These are phyloP conservation scores for Taurulus bubalis DNA, from an alignment of 2,113 vertebrate species.

Conservation along the genomic window DNA sequence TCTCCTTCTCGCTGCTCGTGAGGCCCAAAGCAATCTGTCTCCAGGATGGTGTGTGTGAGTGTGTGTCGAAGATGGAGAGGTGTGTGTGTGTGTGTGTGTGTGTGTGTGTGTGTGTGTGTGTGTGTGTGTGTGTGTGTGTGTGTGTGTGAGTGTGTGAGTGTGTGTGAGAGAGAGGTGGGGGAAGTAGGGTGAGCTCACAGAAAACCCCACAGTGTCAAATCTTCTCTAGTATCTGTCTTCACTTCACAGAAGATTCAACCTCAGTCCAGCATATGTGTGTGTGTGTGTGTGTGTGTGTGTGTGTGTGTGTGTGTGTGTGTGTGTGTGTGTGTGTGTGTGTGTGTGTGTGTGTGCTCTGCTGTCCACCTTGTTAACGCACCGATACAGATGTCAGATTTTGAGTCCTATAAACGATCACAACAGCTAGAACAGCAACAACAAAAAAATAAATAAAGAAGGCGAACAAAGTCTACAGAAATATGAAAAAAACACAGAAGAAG, in stretches of 20 bases:
- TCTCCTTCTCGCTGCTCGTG: neutral
- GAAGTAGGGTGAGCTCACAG: neutral
- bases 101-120: neutral
- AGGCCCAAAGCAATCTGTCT: slow-evolving; percentile 39
- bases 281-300: neutral
- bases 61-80: too few relatives aligned
- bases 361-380: too few relatives aligned
- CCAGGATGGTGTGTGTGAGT: slow-evolving; percentile 3
- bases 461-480: too few relatives aligned
- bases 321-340: neutral
- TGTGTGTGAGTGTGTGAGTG: neutral
- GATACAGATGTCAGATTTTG: too few relatives aligned
- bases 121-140: neutral
- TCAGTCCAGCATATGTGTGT: neutral
- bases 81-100: too few relatives aligned
- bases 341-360: neutral
- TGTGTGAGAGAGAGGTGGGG: neutral
- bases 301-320: neutral
- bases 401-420: too few relatives aligned
- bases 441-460: too few relatives aligned
- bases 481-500: too few relatives aligned
- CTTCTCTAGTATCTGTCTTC: slow-evolving; percentile 8
- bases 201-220: slow-evolving; percentile 18
- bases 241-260: slow-evolving; percentile 1
- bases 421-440: too few relatives aligned